Base-by-base conservation (phyloP, 2,888 invertebrate genomes). In the Venusia cambrica region DNA sequence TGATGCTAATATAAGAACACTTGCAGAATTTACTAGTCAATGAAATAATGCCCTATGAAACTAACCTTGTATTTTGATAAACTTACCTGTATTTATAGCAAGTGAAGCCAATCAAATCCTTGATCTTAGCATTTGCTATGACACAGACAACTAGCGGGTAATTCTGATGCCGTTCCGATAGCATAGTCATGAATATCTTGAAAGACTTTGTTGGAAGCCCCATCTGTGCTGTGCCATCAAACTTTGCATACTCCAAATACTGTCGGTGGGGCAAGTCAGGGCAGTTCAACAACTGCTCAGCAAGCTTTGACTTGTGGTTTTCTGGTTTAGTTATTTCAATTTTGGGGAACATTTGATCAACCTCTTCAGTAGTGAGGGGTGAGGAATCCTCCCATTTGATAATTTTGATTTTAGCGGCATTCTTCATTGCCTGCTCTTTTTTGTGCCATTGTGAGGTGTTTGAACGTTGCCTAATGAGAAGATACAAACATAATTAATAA, bases 71-170 rank as follows among this genome's bases (percentile, higher is more conserved):
- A n/a, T n/a, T n/a, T n/a, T n/a, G n/a, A n/a, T n/a, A n/a, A n/a
- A n/a, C n/a, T 49, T 83, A 87, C 91, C 91, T 84, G 90, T 91
- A 93, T 84, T 95, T 94, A 69, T 95, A 96, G 79, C 97, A 95
- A 57, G 95, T 95, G 32, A 98, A 91, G 15, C 98, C 98, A 66
- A 98, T 95, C 14, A 98, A 89, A 70, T 98, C 97, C 56, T 91
- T 89, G 33, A 98, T 95, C 84, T 94, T 96, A 11, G 97, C 97
- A 56, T 90, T 92, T 7, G 94, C 91, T 38, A 96, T 88, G 29
- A 97, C 94, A 57, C 92, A 91, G 30, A 97, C 91, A 57, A 92
- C 90, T 71, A 97, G 83, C 0, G 97, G 97, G 79, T 95, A 97
- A 51, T 92, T 92, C 46, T 95, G 91, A 45, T 95, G 92, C 34